phyloP scores from a whole-genome alignment of 2,888 invertebrate genomes.

The Microctonus brassicae region DNA sequence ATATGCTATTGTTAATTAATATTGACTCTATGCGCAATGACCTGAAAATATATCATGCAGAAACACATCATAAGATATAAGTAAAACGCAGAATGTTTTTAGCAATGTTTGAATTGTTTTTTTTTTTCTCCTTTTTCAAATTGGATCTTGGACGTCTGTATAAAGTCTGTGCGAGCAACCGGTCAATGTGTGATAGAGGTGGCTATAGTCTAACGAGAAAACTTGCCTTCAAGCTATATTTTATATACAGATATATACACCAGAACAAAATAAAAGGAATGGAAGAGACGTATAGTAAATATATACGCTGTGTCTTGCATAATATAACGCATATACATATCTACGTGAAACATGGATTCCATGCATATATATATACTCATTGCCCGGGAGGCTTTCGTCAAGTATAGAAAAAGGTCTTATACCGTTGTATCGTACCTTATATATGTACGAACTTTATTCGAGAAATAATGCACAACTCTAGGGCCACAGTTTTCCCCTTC shows the following conservation, averaged over 20 bases:
- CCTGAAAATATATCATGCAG: too few relatives aligned
- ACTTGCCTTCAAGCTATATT: slow-evolving; percentile 23
- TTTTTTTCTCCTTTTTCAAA: not conserved
- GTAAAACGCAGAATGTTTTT: not conserved
- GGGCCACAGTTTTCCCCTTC: slow-evolving; percentile 32
- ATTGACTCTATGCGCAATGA: too few relatives aligned
- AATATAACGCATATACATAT: not conserved
- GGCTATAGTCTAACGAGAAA: slow-evolving; percentile 28
- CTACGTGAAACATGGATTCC: too few relatives aligned
- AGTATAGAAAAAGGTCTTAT: not conserved
- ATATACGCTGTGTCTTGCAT: not conserved
- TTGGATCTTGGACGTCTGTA: not conserved
- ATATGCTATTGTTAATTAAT: too few relatives aligned
- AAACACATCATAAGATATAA: too few relatives aligned
- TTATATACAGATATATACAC: slow-evolving; percentile 23
- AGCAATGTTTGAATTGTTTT: too few relatives aligned
- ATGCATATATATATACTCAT: not conserved
- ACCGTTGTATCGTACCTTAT: not conserved
- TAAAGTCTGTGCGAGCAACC: not conserved
- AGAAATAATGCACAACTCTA: slow-evolving; percentile 47
- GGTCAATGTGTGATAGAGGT: slow-evolving; percentile 12
- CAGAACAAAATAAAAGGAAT: too few relatives aligned
- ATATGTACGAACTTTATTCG: not conserved
- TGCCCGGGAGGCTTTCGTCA: not conserved
- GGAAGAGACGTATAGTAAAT: not conserved